Percentiles rank a stretch among this genome's conserved stretches.
Evolutionary conservation across 2,888 invertebrate species (phyloP).

Genomic region (Epirrhoe alternata): DNA sequence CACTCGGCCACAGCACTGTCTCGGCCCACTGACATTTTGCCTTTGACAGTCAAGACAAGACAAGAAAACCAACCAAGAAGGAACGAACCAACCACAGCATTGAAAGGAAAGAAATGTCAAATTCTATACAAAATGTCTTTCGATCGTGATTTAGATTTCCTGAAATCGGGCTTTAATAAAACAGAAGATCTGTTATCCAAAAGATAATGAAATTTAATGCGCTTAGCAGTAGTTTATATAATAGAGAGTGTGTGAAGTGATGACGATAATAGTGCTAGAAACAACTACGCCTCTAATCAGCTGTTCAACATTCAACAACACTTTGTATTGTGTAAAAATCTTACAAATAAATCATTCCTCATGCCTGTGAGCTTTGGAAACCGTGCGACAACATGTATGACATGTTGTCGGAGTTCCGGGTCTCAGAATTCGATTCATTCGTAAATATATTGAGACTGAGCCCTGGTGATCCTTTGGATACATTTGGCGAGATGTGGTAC

Average conservation of each 20-base stretch:
- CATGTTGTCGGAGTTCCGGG: constrained; percentile 84
- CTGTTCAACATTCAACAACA: constrained; percentile 32
- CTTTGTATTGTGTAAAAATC: constrained; percentile 47
- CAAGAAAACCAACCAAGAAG: no score
- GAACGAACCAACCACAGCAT: no score
- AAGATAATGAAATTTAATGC: constrained; percentile 10
- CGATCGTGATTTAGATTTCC: constrained; percentile 3
- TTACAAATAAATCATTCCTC: constrained; percentile 67
- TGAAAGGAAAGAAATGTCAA: no score
- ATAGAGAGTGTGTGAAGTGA: constrained; percentile 10
- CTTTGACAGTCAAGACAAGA: no score
- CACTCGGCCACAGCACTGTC: no score
- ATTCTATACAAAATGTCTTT: constrained; percentile 14
- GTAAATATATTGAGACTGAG: constrained; percentile 88
- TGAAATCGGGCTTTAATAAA: constrained; percentile 1
- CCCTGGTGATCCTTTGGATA: constrained; percentile 87
- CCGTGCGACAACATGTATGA: constrained; percentile 82
- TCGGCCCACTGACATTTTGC: no score
- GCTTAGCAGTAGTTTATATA: background rate
- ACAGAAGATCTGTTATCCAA: background rate
- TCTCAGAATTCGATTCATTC: constrained; percentile 88
- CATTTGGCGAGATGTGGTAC: constrained; percentile 98
- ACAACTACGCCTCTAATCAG: constrained; percentile 27
- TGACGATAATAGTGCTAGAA: background rate
- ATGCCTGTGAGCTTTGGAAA: constrained; percentile 73